Conservation (phyloP, 2,113 vertebrate species). For the Microtus richardsoni region DNA sequence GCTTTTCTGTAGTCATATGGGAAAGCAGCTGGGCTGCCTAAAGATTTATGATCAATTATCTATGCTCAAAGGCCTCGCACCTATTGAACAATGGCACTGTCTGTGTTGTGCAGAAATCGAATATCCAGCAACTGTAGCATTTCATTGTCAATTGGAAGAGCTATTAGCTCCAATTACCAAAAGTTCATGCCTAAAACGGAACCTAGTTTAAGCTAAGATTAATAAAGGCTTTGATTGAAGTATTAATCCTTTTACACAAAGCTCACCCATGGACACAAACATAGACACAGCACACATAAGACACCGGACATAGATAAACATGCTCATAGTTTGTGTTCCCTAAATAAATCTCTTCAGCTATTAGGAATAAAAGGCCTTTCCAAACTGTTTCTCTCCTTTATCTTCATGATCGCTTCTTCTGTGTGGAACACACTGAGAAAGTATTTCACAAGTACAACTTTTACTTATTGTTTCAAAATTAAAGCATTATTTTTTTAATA, state of each 20-base stretch:
- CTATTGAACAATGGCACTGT: conserved; percentile 60
- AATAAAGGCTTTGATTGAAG: conserved; percentile 30
- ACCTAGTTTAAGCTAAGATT: background rate
- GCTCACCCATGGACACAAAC: background rate
- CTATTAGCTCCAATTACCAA: conserved; percentile 32
- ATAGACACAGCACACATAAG: background rate
- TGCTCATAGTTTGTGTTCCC: background rate
- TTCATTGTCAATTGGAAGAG: conserved; percentile 46
- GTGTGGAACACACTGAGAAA: background rate
- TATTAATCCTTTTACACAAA: conserved; percentile 35
- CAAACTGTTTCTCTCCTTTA: background rate
- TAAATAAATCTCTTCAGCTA: background rate
- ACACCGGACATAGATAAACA: background rate
- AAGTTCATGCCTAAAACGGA: conserved; percentile 14
- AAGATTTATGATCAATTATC: conserved; percentile 76
- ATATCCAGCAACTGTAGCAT: background rate
- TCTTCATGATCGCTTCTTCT: background rate
- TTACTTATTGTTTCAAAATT: background rate
- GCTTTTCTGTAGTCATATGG: conserved; percentile 57
- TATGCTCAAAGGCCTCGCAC: conserved; percentile 51
- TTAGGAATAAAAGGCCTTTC: background rate
- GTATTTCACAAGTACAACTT: background rate
- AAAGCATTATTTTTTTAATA: background rate
- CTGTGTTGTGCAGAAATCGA: background rate
- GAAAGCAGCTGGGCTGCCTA: conserved; percentile 72